Percentiles rank a stretch among this genome's conserved stretches.
These are phyloP conservation scores for Drosophila birchii DNA, from an alignment of 2,888 invertebrate genomes.

Conservation along the genomic window DNA sequence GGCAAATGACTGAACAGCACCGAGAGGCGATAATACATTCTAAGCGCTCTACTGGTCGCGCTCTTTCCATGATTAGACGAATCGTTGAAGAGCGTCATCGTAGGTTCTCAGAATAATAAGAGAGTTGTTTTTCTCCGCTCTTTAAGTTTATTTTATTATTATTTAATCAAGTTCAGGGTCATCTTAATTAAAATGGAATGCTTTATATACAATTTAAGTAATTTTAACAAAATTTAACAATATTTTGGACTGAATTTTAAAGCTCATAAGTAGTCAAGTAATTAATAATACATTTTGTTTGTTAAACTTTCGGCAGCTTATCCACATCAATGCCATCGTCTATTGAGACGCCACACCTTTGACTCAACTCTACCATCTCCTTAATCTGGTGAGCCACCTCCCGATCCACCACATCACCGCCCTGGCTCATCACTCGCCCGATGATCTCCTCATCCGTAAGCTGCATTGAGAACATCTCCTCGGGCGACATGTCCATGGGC, in stretches of 20 bases:
- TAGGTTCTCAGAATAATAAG: neutral
- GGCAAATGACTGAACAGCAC: slow-evolving; percentile 16
- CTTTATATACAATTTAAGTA: neutral
- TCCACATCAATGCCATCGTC: slow-evolving; percentile 59
- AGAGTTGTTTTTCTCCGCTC: neutral
- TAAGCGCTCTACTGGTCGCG: neutral
- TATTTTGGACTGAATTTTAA: neutral
- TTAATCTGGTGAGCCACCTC: slow-evolving; percentile 80
- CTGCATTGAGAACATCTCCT: slow-evolving; percentile 54
- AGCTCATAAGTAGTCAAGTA: neutral
- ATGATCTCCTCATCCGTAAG: slow-evolving; percentile 50
- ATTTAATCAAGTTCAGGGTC: neutral
- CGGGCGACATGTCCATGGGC: slow-evolving; percentile 52
- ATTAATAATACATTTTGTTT: neutral
- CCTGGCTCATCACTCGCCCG: slow-evolving; percentile 55
- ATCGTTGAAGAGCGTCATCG: neutral
- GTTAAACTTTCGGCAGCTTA: slow-evolving; percentile 1
- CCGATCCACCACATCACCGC: slow-evolving; percentile 79
- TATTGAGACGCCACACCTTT: slow-evolving; percentile 63
- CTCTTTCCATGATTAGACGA: slow-evolving; percentile 2
- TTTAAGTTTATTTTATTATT: neutral
- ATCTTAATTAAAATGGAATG: neutral
- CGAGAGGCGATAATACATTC: neutral
- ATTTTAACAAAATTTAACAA: neutral
- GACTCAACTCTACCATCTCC: slow-evolving; percentile 78